Evolutionary conservation across 2,113 vertebrate species (phyloP).

Genomic region (Oncorhynchus masou): DNA sequence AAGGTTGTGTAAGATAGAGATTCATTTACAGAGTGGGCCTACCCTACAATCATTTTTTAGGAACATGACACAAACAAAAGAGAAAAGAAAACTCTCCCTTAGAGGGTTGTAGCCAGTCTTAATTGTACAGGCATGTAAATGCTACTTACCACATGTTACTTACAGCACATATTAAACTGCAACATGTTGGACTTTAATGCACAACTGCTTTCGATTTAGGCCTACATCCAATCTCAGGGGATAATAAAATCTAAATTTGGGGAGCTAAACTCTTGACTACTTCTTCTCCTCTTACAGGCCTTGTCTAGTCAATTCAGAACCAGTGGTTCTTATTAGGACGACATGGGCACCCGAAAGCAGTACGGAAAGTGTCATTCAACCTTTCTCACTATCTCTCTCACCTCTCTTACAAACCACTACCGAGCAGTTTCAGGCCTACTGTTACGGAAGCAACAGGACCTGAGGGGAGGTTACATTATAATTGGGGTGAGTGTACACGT

Average conservation of each 20-base stretch:
- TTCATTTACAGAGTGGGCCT: not conserved
- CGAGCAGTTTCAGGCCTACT: not conserved
- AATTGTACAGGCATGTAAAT: too few species aligned
- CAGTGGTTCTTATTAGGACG: not conserved
- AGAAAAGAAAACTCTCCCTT: not conserved
- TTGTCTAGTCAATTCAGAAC: too few species aligned
- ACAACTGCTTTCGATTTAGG: not conserved
- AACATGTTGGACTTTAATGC: not conserved
- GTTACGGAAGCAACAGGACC: not conserved
- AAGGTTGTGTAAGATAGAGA: not conserved
- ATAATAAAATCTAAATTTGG: conserved; percentile 7
- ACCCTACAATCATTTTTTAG: not conserved
- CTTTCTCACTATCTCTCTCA: not conserved
- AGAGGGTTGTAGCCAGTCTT: not conserved
- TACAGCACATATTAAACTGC: not conserved
- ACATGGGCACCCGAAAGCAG: not conserved
- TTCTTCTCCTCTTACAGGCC: too few species aligned
- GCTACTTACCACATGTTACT: too few species aligned
- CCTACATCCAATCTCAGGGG: not conserved
- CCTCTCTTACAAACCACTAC: not conserved
- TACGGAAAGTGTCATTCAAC: not conserved
- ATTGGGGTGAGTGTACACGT: not conserved
- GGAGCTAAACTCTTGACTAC: not conserved
- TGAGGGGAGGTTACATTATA: not conserved
- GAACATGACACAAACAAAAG: not conserved